These are phyloP conservation scores for Aplocera efformata DNA, from an alignment of 2,888 invertebrate genomes.

Conservation along the genomic window DNA sequence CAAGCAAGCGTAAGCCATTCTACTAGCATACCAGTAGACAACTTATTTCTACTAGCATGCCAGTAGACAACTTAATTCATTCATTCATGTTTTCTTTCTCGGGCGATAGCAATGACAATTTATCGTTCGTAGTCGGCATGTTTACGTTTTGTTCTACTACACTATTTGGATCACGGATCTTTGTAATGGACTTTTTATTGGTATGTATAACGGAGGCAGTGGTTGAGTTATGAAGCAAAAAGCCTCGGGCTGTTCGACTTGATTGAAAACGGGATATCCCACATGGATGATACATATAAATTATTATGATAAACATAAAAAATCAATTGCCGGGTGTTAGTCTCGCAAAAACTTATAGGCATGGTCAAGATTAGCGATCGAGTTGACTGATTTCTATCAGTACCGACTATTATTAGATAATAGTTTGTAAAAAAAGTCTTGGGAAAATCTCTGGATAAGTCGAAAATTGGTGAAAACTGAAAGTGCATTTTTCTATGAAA, in stretches of 20 bases:
- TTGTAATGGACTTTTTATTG: slow-evolving; percentile 16
- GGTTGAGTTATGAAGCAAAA: slow-evolving; percentile 21
- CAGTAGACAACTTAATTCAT: slow-evolving; percentile 8
- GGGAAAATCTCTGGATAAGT: no score
- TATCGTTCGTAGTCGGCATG: slow-evolving; percentile 17
- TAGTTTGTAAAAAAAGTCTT: no score
- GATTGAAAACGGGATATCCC: slow-evolving; percentile 8
- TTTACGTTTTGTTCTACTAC: slow-evolving; percentile 26
- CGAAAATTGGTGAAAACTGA: no score
- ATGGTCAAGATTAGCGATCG: no score
- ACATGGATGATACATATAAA: background rate
- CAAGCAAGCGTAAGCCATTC: no score
- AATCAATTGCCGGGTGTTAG: no score
- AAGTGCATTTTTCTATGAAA: no score
- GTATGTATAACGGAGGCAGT: slow-evolving; percentile 8
- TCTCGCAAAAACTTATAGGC: no score
- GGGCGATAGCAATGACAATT: slow-evolving; percentile 18
- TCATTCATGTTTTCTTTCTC: slow-evolving; percentile 10
- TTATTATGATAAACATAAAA: no score
- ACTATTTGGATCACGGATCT: slow-evolving; percentile 29
- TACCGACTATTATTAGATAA: no score
- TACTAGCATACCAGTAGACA: slow-evolving; percentile 7
- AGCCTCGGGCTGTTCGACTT: slow-evolving; percentile 4
- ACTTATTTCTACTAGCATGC: slow-evolving; percentile 6
- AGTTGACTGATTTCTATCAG: no score